Conservation (phyloP, 1,140 invertebrate species). For the Amphibalanus amphitrite region DNA sequence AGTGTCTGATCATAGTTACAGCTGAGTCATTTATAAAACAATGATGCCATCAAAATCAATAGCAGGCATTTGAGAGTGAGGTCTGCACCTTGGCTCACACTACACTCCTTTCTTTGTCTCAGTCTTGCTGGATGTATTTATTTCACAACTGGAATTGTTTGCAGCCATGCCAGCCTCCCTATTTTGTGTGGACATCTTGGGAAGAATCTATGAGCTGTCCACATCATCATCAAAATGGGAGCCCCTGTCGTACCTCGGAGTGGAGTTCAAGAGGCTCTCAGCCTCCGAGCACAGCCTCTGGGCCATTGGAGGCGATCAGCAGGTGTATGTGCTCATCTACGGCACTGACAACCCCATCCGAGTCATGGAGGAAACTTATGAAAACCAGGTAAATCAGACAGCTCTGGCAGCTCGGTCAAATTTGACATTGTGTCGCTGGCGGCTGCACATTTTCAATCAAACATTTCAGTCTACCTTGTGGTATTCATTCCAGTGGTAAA, state of each 20-base stretch:
- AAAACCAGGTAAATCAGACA: slow-evolving; percentile 54
- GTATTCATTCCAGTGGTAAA: background rate
- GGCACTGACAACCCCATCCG: slow-evolving; percentile 73
- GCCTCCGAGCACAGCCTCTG: slow-evolving; percentile 66
- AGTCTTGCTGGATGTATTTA: no score
- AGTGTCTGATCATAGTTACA: no score
- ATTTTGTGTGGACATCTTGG: no score
- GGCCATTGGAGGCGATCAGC: slow-evolving; percentile 78
- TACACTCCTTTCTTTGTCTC: no score
- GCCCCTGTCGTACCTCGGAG: slow-evolving; percentile 60
- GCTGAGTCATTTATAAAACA: no score
- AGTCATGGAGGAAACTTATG: slow-evolving; percentile 73
- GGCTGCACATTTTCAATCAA: slow-evolving; percentile 9
- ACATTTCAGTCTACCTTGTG: background rate
- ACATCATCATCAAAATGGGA: slow-evolving; percentile 42
- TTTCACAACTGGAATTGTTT: no score
- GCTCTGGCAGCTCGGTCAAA: background rate
- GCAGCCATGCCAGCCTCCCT: no score
- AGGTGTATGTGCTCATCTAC: slow-evolving; percentile 76
- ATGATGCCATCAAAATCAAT: no score
- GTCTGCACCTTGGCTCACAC: no score
- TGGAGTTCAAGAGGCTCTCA: slow-evolving; percentile 68
- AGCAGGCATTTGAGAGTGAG: no score
- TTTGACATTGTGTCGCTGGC: no score
- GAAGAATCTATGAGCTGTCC: no score